Evolutionary conservation across 2,888 invertebrate genomes (phyloP).

Genomic region (Parnassius apollo): DNA sequence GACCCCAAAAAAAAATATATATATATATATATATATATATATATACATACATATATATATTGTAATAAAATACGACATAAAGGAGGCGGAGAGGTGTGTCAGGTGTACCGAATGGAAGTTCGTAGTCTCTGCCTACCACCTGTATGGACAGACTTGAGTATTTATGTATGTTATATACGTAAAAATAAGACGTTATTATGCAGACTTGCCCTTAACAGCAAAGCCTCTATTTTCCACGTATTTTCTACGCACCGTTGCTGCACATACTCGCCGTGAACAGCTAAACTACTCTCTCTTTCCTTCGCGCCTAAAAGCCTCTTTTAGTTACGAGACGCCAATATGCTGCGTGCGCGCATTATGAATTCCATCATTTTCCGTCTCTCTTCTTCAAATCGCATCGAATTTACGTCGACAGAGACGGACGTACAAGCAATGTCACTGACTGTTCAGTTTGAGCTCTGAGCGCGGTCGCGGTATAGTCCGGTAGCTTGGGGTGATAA

Average conservation of each 20-base stretch:
- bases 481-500: constrained; percentile 34
- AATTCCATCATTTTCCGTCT: constrained; percentile 63
- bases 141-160: no score
- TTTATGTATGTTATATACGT: no score
- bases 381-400: constrained; percentile 40
- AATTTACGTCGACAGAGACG: constrained; percentile 51
- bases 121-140: no score
- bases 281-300: constrained; percentile 44
- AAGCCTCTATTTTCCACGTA: constrained; percentile 70
- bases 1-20: no score
- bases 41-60: no score
- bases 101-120: no score
- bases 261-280: constrained; percentile 56
- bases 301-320: constrained; percentile 40
- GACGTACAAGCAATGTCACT: constrained; percentile 72
- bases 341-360: constrained; percentile 53
- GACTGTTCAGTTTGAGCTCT: constrained; percentile 64
- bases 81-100: no score
- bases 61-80: no score
- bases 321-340: constrained; percentile 51
- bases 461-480: constrained; percentile 50
- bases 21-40: no score
- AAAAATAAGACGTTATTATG: no score
- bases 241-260: constrained; percentile 63
- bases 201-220: constrained; percentile 48